Evolutionary conservation across 1,140 invertebrate species (phyloP), one percentile per base, ranked within the genome.

Genomic region (Druon quercuslanigerum): DNA sequence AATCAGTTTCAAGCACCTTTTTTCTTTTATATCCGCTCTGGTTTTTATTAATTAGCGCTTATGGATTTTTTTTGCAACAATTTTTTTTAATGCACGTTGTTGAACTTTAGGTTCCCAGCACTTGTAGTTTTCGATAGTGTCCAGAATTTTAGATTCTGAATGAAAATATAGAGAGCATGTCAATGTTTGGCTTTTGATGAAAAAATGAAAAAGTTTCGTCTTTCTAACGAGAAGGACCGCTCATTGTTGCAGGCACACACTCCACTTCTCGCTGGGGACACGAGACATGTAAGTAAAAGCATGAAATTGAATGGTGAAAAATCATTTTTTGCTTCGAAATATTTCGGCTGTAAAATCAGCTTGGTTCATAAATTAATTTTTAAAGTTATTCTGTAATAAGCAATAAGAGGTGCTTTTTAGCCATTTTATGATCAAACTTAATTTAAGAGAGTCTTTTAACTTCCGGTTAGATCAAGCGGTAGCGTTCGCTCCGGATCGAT

Each of bases 181-280:
- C 72, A 75, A 72, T 82, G 79, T 72, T 50, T 79, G 50, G 54
- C 76, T 73, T 46, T 11, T 75, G 19, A 8, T 71, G 57, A 46
- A 76, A 82, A 72, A 66, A 46, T 46, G 9, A 80, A 82, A 72
- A 77, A 78, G 51, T 83, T 74, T 78, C 76, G 74, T 74, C 60
- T 57, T 81, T 83, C 80, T 87, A 86, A 87, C 80, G 54, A 73
- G 66, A 76, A 75, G 82, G 82, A 84, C 79, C 85, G 86, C 86
- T 91, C 90, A 85, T 92, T 93, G 90, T 93, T 93, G 83, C 92
- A 93, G 93, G 93, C 93, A 86, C 92, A 93, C 86, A 93, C 93
- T 74, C 93, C 93, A 74, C 89, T 93, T 74, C 90, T 93, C 79
- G 92, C 92, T 50, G 92, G 91, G 77, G 93, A 93, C 80, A 91